These are phyloP conservation scores for Pelvicachromis taeniatus DNA, from an alignment of 2,113 vertebrate genomes.

Conservation along the genomic window DNA sequence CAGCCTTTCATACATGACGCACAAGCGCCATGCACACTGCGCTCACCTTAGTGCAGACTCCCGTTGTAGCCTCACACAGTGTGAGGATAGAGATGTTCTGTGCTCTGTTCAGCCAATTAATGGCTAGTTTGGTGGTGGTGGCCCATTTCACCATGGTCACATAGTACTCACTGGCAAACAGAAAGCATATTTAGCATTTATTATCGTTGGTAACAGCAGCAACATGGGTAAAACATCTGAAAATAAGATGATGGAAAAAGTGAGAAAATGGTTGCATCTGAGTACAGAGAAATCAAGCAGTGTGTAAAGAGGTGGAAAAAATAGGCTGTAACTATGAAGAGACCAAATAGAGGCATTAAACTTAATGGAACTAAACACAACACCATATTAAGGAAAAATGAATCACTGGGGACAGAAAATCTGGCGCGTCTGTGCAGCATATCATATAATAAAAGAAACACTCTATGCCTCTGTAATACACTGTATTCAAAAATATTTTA, in stretches of 20 bases:
- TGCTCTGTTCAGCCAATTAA: slow-evolving; percentile 95
- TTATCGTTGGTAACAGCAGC: not conserved
- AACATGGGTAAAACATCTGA: not conserved
- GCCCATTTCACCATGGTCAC: slow-evolving; percentile 99
- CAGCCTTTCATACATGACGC: not conserved
- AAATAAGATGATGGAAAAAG: not conserved
- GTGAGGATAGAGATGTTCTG: slow-evolving; percentile 97
- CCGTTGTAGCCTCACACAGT: slow-evolving; percentile 91
- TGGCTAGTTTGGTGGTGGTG: slow-evolving; percentile 92
- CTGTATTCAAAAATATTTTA: not conserved
- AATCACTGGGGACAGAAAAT: not conserved
- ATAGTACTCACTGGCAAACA: slow-evolving; percentile 84
- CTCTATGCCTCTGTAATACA: not conserved
- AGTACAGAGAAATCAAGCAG: not conserved
- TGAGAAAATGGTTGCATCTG: not conserved
- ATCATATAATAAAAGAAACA: not conserved
- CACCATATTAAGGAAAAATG: not conserved
- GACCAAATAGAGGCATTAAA: slow-evolving; percentile 6
- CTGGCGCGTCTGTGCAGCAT: not conserved
- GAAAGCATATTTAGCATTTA: not conserved
- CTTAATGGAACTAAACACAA: not conserved
- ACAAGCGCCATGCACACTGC: not conserved
- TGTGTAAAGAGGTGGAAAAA: not conserved
- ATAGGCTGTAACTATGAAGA: not conserved
- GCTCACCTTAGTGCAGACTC: slow-evolving; percentile 93